Percentiles rank a stretch among this genome's conserved stretches.
Conservation (phyloP, 2,888 invertebrate species). For the Ennomos quercinarius region DNA sequence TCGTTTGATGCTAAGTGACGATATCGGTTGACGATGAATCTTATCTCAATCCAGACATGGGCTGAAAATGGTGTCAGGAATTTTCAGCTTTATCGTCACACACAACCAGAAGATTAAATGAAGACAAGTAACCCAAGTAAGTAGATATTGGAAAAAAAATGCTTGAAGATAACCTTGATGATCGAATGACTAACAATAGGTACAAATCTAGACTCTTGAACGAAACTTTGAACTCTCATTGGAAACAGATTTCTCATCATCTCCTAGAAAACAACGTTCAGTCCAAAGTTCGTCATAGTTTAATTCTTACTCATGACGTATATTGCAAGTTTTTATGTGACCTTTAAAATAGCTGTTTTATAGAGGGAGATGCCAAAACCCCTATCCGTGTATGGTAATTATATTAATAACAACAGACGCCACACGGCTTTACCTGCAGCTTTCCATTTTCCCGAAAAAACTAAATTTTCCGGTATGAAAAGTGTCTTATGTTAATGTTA, state of each 20-base stretch:
- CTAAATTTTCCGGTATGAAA: too few relatives aligned
- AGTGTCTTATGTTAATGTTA: too few relatives aligned
- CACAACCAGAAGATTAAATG: background rate
- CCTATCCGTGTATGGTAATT: background rate
- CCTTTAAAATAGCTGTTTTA: background rate
- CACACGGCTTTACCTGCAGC: too few relatives aligned
- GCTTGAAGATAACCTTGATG: too few relatives aligned
- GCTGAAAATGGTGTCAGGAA: too few relatives aligned
- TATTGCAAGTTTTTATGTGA: background rate
- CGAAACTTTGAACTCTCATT: conserved; percentile 1
- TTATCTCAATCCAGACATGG: too few relatives aligned
- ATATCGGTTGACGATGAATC: too few relatives aligned
- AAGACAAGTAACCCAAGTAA: too few relatives aligned
- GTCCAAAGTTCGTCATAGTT: conserved; percentile 1
- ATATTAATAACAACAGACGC: too few relatives aligned
- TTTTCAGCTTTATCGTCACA: background rate
- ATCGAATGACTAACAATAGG: conserved; percentile 4
- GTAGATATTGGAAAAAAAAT: too few relatives aligned
- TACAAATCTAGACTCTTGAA: background rate
- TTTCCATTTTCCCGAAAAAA: too few relatives aligned
- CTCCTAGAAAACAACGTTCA: background rate
- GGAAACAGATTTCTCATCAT: conserved; percentile 1
- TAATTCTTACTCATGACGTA: conserved; percentile 9
- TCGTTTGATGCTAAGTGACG: too few relatives aligned
- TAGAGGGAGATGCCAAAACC: conserved; percentile 9